These are phyloP conservation scores for Heliconius cydno DNA, from an alignment of 2,888 invertebrate genomes.

Conservation along the genomic window DNA sequence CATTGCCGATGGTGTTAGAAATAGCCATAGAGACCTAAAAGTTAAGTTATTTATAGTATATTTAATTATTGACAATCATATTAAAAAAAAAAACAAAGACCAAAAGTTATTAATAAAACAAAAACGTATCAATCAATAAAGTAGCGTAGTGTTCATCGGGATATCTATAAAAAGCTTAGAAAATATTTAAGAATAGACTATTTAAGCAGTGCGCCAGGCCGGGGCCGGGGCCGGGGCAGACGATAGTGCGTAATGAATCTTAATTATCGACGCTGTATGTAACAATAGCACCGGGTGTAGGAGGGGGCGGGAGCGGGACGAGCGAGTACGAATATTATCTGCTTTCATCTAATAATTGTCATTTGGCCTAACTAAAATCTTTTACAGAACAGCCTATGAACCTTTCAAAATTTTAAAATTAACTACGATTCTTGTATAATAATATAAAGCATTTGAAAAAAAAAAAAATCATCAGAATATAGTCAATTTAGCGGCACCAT, in stretches of 20 bases:
- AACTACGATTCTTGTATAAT: background rate
- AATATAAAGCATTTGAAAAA: background rate
- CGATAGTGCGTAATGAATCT: slow-evolving; percentile 38
- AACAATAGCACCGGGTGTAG: slow-evolving; percentile 37
- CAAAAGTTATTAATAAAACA: background rate
- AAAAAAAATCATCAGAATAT: background rate
- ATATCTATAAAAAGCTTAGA: slow-evolving; percentile 25
- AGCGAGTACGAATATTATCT: background rate
- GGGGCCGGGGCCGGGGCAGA: slow-evolving; percentile 23
- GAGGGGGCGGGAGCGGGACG: slow-evolving; percentile 23
- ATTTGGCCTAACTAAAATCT: background rate
- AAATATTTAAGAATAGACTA: slow-evolving; percentile 35
- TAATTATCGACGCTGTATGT: slow-evolving; percentile 34
- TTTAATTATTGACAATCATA: background rate
- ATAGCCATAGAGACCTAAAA: background rate
- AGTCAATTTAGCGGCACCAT: slow-evolving; percentile 38
- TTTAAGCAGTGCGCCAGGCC: slow-evolving; percentile 35
- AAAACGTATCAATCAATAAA: slow-evolving; percentile 5
- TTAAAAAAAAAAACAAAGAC: background rate
- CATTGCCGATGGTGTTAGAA: too few species aligned
- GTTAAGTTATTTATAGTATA: background rate
- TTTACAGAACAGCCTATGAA: background rate
- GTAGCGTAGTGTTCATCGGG: slow-evolving; percentile 2
- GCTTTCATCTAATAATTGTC: background rate
- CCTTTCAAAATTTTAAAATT: background rate